Conservation (phyloP, 1,140 invertebrate species). For the Drosophila cardini region DNA sequence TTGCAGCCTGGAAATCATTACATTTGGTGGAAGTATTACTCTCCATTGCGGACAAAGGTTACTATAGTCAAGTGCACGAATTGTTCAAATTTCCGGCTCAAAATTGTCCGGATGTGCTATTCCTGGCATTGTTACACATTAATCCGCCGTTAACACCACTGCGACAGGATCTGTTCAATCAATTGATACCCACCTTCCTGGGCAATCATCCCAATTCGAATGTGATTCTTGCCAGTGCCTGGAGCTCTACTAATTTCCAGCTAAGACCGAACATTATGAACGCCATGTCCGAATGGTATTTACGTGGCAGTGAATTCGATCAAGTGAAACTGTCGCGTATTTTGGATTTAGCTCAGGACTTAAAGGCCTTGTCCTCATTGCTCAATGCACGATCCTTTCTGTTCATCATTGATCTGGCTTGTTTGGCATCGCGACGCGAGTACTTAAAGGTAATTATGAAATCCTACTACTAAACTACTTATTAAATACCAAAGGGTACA, state of each 20-base stretch:
- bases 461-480: too few species aligned
- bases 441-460: slow-evolving; percentile 90
- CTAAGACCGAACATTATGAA: slow-evolving; percentile 96
- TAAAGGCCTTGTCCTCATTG: slow-evolving; percentile 97
- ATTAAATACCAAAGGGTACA: too few species aligned
- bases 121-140: slow-evolving; percentile 94
- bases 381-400: slow-evolving; percentile 96
- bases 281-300: slow-evolving; percentile 98
- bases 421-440: slow-evolving; percentile 97
- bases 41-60: slow-evolving; percentile 93
- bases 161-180: slow-evolving; percentile 93
- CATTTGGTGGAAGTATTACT: slow-evolving; percentile 95
- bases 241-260: slow-evolving; percentile 91
- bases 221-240: slow-evolving; percentile 96
- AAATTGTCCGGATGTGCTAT: slow-evolving; percentile 96
- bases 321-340: slow-evolving; percentile 96
- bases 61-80: slow-evolving; percentile 93
- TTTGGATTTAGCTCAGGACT: slow-evolving; percentile 98
- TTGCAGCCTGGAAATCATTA: slow-evolving; percentile 95
- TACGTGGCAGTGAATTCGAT: slow-evolving; percentile 93
- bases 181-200: slow-evolving; percentile 95
- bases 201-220: slow-evolving; percentile 97
- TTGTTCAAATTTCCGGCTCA: slow-evolving; percentile 96
- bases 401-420: slow-evolving; percentile 99
- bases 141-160: slow-evolving; percentile 90